Conservation (phyloP, 2,797 vertebrate species). For the Malurus splendens region DNA sequence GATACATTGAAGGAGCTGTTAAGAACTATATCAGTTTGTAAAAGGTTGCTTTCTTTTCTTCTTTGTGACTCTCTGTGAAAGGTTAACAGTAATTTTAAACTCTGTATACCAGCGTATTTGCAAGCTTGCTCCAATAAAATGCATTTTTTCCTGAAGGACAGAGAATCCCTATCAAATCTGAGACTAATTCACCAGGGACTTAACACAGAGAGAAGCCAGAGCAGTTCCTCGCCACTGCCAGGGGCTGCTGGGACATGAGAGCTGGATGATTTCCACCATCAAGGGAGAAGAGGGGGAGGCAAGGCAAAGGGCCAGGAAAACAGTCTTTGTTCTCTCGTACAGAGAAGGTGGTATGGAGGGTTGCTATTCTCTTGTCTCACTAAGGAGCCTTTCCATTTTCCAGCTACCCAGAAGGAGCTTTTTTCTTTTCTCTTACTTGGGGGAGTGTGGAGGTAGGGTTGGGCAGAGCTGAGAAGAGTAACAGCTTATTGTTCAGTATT, state of each 20-base stretch:
- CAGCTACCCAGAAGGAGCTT: background rate
- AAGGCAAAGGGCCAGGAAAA: slow-evolving; percentile 32
- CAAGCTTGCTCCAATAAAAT: background rate
- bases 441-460: background rate
- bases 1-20: background rate
- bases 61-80: background rate
- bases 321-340: slow-evolving; percentile 12
- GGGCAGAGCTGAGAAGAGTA: background rate
- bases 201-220: background rate
- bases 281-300: background rate
- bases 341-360: background rate
- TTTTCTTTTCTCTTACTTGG: background rate
- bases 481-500: background rate
- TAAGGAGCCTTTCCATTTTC: background rate
- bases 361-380: slow-evolving; percentile 18
- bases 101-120: background rate
- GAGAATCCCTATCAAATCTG: background rate
- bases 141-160: background rate
- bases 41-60: background rate
- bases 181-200: background rate
- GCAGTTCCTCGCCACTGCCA: background rate
- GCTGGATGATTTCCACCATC: slow-evolving; percentile 19
- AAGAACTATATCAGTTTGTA: background rate
- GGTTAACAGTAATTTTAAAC: background rate
- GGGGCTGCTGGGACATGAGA: background rate